Evolutionary conservation across 1,140 invertebrate genomes (phyloP).

Genomic region (Arctopsyche grandis): DNA sequence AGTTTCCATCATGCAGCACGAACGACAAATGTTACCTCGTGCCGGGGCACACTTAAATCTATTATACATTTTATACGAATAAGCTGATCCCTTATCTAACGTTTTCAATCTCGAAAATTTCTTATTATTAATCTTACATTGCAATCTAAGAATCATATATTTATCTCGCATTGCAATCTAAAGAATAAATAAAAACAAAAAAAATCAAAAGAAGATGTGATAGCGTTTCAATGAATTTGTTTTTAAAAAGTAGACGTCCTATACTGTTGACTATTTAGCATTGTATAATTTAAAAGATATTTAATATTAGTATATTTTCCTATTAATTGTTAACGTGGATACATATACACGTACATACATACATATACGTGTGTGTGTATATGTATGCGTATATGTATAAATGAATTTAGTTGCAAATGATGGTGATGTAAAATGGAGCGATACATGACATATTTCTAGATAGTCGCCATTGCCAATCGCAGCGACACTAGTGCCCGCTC

Average conservation of each 20-base stretch:
- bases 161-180: conserved; percentile 42
- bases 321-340: conserved; percentile 44
- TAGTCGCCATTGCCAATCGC: conserved; percentile 27
- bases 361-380: neutral
- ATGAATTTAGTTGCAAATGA: conserved; percentile 45
- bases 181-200: conserved; percentile 12
- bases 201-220: conserved; percentile 39
- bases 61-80: conserved; percentile 26
- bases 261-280: conserved; percentile 45
- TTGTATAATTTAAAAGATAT: conserved; percentile 46
- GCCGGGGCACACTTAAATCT: conserved; percentile 26
- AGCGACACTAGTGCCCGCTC: conserved; percentile 14
- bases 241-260: conserved; percentile 45
- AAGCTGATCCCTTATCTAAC: conserved; percentile 8
- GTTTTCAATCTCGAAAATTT: conserved; percentile 3
- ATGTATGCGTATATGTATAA: neutral
- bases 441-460: neutral
- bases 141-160: conserved; percentile 28
- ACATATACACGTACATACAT: neutral
- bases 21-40: conserved; percentile 30
- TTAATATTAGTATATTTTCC: conserved; percentile 46
- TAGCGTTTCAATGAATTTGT: conserved; percentile 45
- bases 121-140: conserved; percentile 26
- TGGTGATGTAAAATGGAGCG: conserved; percentile 31
- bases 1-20: conserved; percentile 30